These are phyloP conservation scores for Ceratosolen solmsi DNA, from an alignment of 1,140 invertebrate genomes.

Conservation along the genomic window DNA sequence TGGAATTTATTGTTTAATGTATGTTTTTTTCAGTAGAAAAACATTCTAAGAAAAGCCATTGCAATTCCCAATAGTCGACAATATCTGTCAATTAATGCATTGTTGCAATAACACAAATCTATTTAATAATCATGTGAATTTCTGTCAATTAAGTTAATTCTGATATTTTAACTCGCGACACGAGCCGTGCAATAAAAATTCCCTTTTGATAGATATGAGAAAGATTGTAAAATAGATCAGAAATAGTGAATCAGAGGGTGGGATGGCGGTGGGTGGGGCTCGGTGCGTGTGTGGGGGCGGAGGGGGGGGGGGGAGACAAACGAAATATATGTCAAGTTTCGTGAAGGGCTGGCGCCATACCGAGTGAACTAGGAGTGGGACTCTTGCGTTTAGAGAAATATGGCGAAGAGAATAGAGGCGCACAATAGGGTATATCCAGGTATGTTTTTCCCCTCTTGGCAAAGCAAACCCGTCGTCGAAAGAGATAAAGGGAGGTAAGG, in stretches of 20 bases:
- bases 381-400: not conserved
- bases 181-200: not conserved
- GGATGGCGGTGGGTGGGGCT: not conserved
- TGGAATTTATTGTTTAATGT: too few species aligned
- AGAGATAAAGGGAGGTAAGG: too few species aligned
- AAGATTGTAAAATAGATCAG: not conserved
- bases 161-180: not conserved
- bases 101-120: too few species aligned
- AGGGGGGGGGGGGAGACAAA: not conserved
- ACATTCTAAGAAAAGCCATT: too few species aligned
- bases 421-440: slow-evolving; percentile 33
- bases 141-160: too few species aligned
- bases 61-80: too few species aligned
- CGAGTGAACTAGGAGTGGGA: slow-evolving; percentile 16
- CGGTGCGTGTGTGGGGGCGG: not conserved
- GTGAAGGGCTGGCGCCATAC: slow-evolving; percentile 15
- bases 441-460: not conserved
- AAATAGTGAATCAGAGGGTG: not conserved
- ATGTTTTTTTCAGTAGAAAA: too few species aligned
- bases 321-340: not conserved
- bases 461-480: not conserved
- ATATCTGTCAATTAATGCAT: too few species aligned
- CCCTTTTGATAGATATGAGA: not conserved
- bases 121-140: too few species aligned
- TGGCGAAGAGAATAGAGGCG: not conserved